Evolutionary conservation across 2,797 vertebrate genomes (phyloP).

Genomic region (Clarias platycephalus): DNA sequence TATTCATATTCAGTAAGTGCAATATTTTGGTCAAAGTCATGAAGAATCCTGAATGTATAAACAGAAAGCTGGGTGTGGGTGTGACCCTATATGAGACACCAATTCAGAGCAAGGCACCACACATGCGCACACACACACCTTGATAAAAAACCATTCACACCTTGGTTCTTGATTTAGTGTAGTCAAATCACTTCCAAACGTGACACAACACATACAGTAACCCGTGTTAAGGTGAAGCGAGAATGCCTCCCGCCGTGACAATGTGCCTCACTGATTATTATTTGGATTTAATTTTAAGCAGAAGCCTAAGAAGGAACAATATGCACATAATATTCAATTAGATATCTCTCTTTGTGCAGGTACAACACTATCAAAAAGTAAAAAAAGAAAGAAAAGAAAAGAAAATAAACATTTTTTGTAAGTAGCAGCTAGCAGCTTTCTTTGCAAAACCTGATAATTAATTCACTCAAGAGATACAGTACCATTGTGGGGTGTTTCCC

Average conservation of each 20-base stretch:
- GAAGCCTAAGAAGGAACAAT: not conserved
- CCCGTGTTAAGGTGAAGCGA: not conserved
- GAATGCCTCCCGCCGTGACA: not conserved
- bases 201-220: not conserved
- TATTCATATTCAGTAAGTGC: not conserved
- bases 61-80: not conserved
- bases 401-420: not conserved
- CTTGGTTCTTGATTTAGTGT: not conserved
- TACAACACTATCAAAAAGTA: not conserved
- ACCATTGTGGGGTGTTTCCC: not conserved
- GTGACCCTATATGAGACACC: not conserved
- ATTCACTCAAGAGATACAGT: not conserved
- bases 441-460: not conserved
- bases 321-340: not conserved
- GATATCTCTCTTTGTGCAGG: not conserved
- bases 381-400: too few relatives aligned
- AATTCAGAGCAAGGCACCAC: not conserved
- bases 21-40: not conserved
- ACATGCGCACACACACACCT: not conserved
- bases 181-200: not conserved
- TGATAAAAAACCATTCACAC: not conserved
- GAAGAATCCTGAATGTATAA: not conserved
- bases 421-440: not conserved
- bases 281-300: not conserved
- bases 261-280: not conserved